Evolutionary conservation across 2,113 vertebrate genomes (phyloP), one percentile per base, ranked within the genome.

Genomic region (Microcebus griseorufus): DNA sequence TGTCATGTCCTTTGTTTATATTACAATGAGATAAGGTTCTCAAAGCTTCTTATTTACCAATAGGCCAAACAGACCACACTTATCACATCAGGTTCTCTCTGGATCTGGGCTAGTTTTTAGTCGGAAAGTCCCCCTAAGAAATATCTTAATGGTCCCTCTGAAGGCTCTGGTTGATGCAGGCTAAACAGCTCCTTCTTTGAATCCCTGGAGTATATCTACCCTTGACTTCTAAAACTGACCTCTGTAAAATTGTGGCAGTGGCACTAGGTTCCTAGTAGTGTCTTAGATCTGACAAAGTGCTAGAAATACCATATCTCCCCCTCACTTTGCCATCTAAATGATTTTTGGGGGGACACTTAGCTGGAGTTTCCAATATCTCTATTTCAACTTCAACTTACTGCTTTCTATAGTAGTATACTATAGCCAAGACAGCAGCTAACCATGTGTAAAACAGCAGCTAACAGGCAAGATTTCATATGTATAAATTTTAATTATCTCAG

Each of bases 401-500:
- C 20, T 88, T 93, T 75, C 79, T 42, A 1, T 22, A 55, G 2
- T 11, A 73, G 48, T 64, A 14, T 9, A 34, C 16, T 32, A 2
- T 51, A 92, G 29, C 37, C 48, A 86, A 67, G 78, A 37, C 12
- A 70, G 14, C 69, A 23, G 1, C 37, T n/a, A 80, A 62, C 42
- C 18, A 34, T 42, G 9, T 81, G 6, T 55, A 69, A 88, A 79
- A 70, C 1, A 82, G 82, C 62, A 89, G 45, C 45, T 70, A 89
- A 34, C 42, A 92, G 83, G 32, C 78, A 96, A 84, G 42, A 85
- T 80, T 96, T 91, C 73, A 27, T 78, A 22, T 10, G 25, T 62
- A 42, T 34, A 83, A 45, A 86, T 86, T 85, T 65, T 75, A n/a
- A 73, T 83, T 85, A 97, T 65, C 12, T 37, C 55, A 69, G 83